Percentiles rank a stretch among this genome's conserved stretches.
Evolutionary conservation across 2,113 vertebrate genomes (phyloP).

Genomic region (Gnathonemus longibarbis): DNA sequence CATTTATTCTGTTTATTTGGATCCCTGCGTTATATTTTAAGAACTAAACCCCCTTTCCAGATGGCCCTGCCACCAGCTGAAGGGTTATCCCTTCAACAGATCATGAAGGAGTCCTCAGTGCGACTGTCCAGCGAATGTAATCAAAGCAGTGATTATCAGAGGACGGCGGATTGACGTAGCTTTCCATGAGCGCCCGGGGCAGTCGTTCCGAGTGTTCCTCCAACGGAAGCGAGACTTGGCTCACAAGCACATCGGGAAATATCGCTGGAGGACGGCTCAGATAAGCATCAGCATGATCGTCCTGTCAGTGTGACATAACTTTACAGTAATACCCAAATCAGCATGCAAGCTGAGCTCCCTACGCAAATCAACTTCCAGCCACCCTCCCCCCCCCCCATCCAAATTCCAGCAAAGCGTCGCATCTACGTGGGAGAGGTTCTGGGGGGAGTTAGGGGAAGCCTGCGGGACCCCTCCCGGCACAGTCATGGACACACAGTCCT

Average conservation of each 20-base stretch:
- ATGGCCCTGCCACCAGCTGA: not conserved
- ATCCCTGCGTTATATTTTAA: not conserved
- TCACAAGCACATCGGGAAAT: conserved; percentile 53
- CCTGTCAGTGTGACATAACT: conserved; percentile 43
- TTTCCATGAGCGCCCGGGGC: conserved; percentile 2
- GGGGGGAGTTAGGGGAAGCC: conserved; percentile 23
- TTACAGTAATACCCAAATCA: conserved; percentile 53
- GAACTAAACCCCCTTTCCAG: not conserved
- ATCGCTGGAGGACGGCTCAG: conserved; percentile 40
- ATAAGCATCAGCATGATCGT: conserved; percentile 38
- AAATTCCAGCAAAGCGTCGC: not conserved
- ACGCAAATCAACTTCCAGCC: conserved; percentile 44
- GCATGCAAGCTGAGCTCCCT: conserved; percentile 38
- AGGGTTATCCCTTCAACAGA: not conserved
- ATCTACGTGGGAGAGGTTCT: not conserved
- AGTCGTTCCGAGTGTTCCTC: not conserved
- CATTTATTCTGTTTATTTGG: not conserved
- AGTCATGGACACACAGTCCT: not conserved
- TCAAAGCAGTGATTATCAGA: conserved; percentile 20
- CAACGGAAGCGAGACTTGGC: conserved; percentile 8
- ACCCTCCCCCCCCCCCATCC: not conserved
- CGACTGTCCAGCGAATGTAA: conserved; percentile 15
- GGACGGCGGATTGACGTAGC: conserved; percentile 19
- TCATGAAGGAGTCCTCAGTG: not conserved
- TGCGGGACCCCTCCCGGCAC: not conserved